Percentiles rank a stretch among this genome's conserved stretches.
Evolutionary conservation across 2,888 invertebrate species (phyloP).

Genomic region (Punctoribates punctum): DNA sequence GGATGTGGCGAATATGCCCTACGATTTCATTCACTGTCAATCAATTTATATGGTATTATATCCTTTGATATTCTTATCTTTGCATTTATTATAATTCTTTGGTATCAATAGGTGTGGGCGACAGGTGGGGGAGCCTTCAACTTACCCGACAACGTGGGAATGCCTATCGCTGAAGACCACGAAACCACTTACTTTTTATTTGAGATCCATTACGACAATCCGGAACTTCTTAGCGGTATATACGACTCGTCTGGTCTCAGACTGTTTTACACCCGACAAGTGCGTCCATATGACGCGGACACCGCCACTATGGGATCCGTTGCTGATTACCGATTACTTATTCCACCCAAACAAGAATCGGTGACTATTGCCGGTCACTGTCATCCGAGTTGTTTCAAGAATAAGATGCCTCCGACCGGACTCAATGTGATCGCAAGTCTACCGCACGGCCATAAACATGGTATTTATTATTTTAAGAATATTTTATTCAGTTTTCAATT

Average conservation of each 20-base stretch:
- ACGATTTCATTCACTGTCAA: conserved; percentile 75
- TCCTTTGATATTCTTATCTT: not conserved
- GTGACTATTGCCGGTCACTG: conserved; percentile 80
- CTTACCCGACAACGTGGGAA: conserved; percentile 61
- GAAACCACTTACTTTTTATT: conserved; percentile 75
- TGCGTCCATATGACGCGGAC: conserved; percentile 73
- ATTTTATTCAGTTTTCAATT: not conserved
- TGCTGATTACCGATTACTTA: conserved; percentile 72
- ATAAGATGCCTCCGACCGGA: conserved; percentile 64
- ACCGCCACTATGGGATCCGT: conserved; percentile 74
- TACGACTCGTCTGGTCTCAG: conserved; percentile 63
- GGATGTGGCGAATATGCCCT: conserved; percentile 67
- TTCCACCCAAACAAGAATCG: conserved; percentile 72
- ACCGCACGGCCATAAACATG: conserved; percentile 60
- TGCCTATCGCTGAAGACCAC: conserved; percentile 77
- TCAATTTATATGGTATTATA: conserved; percentile 40
- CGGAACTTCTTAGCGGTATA: conserved; percentile 54
- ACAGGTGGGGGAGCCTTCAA: conserved; percentile 41
- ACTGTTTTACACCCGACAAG: conserved; percentile 68
- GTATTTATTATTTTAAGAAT: conserved; percentile 14
- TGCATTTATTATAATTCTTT: not conserved
- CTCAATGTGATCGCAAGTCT: conserved; percentile 77
- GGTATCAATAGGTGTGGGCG: conserved; percentile 37
- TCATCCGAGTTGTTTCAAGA: conserved; percentile 70
- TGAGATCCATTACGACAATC: conserved; percentile 86